A percentile compares a stretch with the other conserved stretches of the same genome.
These are phyloP conservation scores for Vespertilio murinus DNA, from an alignment of 2,797 vertebrate genomes.

Conservation along the genomic window DNA sequence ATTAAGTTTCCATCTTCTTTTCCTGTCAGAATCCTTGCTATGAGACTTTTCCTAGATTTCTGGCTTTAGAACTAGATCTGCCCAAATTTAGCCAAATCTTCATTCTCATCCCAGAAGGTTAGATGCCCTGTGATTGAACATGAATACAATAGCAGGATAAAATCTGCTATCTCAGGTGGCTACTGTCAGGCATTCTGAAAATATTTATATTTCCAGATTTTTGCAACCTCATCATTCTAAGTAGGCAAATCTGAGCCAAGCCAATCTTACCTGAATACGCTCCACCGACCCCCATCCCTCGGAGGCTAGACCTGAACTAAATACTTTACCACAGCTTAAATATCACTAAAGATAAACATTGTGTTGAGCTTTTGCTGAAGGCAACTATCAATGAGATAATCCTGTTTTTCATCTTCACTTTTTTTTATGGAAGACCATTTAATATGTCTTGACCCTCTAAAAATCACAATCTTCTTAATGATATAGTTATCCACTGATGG, in stretches of 20 bases:
- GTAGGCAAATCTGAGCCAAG: background rate
- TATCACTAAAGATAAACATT: background rate
- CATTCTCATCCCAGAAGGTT: background rate
- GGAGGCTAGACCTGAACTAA: background rate
- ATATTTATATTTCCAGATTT: background rate
- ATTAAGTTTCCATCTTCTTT: background rate
- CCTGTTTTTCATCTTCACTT: background rate
- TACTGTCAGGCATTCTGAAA: background rate
- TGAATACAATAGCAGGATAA: background rate
- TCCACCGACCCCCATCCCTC: rapidly evolving
- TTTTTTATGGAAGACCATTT: background rate
- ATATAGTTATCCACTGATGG: background rate
- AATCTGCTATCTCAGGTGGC: background rate
- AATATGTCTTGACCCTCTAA: background rate
- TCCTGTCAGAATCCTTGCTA: background rate
- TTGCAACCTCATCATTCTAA: background rate
- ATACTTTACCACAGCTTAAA: background rate
- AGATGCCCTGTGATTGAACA: background rate
- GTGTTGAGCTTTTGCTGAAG: background rate
- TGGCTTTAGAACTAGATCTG: background rate
- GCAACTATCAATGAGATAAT: background rate
- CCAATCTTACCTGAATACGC: background rate
- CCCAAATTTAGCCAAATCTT: background rate
- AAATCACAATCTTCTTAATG: background rate
- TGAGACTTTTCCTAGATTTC: background rate